Base-by-base conservation (phyloP, 2,797 vertebrate species). In the Poecilia wingei region DNA sequence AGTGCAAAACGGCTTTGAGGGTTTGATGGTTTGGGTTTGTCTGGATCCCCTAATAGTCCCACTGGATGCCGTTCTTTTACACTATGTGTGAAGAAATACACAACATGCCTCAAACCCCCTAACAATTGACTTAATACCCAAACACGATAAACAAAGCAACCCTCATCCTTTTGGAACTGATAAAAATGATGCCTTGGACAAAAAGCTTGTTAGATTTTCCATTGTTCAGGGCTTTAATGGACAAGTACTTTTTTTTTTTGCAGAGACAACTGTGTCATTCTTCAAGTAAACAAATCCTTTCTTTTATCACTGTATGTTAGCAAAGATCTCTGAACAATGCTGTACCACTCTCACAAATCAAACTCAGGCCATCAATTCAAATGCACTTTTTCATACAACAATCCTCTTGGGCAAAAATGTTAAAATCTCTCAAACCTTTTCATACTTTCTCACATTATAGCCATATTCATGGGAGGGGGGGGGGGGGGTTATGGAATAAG, bases 1-100 rank as follows among this genome's bases (percentile, higher is more conserved):
- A 43, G 22, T 57, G 68, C 41, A 79, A 69, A 78, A 82, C 43
- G 72, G 22, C 80, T 81, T 76, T 78, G n/a, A 77, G 55, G 46
- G 78, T 55, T 77, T 31, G 45, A 68, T 13, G n/a, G 39, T 57
- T 16, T 31, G 36, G 69, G 72, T 77, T 55, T 80, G 47, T 51
- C 79, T 43, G 75, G 41, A 82, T 55, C 51, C 2, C 47, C 9
- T 68, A 69, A n/a, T 43, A 43, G 39, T 41, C 77, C 43, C 31
- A 72, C 55, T 75, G 59, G 41, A 25, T 12, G 39, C 39, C n/a
- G 22, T 69, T 22, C 36, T 43, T 69, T 39, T 69, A 43, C 39
- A 14, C 39, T 25, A 41, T 41, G 7, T 66, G 22, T 9, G 22
- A 41, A 68, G 33, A 68, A 41, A 41, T 10, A 41, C 9, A 69